Conservation (phyloP, 2,113 vertebrate species). For the Procavia capensis region DNA sequence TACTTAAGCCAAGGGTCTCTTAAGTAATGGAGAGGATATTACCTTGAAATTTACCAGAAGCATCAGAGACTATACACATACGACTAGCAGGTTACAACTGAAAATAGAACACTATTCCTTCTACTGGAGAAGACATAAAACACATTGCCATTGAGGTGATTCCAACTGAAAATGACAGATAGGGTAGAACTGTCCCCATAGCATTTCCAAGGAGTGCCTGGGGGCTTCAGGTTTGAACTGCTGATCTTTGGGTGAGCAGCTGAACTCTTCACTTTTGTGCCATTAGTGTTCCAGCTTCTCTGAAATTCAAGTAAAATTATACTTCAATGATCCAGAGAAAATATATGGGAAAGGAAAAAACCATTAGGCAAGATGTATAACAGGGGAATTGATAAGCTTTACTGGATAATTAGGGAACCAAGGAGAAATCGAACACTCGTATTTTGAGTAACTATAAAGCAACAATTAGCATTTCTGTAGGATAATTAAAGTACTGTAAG, state of each 20-base stretch:
- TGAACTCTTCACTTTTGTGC: too few species aligned
- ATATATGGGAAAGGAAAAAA: not conserved
- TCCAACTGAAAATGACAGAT: too few species aligned
- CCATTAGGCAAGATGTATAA: not conserved
- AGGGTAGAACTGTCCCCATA: too few species aligned
- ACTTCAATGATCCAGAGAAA: not conserved
- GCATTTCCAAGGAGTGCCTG: too few species aligned
- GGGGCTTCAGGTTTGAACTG: too few species aligned
- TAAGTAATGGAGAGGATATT: not conserved
- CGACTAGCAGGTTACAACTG: not conserved
- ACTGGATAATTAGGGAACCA: not conserved
- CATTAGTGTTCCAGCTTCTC: not conserved
- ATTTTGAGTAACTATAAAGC: not conserved
- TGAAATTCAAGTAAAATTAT: not conserved
- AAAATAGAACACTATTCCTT: not conserved
- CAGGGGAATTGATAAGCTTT: not conserved
- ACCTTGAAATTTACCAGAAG: not conserved
- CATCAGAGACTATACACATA: not conserved
- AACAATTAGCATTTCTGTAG: not conserved
- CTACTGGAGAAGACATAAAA: not conserved
- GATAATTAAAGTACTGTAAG: not conserved
- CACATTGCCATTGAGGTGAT: too few species aligned
- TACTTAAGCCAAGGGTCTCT: not conserved
- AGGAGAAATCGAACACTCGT: not conserved
- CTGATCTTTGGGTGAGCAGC: too few species aligned